phyloP scores from a whole-genome alignment of 2,888 invertebrate species.

The Taenaris catops region DNA sequence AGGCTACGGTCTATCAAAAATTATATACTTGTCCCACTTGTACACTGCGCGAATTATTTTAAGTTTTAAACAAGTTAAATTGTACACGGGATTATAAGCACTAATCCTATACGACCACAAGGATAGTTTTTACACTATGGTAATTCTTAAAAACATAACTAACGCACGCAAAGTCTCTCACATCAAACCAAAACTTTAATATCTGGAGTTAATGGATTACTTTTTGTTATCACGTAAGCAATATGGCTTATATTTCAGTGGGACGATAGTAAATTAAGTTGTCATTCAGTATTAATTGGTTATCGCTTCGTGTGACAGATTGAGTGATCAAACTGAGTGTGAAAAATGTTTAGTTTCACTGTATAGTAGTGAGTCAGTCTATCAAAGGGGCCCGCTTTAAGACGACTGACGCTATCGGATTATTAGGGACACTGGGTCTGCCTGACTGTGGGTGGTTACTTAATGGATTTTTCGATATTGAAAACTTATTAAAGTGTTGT shows the following conservation, averaged over 20 bases:
- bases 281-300: conserved; percentile 16
- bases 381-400: conserved; percentile 8
- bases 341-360: conserved; percentile 15
- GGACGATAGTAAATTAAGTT: conserved; percentile 1
- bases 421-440: conserved; percentile 16
- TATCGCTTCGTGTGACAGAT: conserved; percentile 18
- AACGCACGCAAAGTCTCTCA: no score
- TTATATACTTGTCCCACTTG: no score
- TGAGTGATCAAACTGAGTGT: conserved; percentile 19
- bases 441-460: no score
- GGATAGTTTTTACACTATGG: no score
- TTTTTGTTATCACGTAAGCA: conserved; percentile 8
- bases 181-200: conserved; percentile 1
- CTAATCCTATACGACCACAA: no score
- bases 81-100: no score
- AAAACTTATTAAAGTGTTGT: no score
- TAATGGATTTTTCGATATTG: no score
- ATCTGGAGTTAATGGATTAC: conserved; percentile 1
- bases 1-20: conserved; percentile 25
- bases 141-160: no score
- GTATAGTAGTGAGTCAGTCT: conserved; percentile 9
- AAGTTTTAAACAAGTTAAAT: no score
- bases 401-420: conserved; percentile 8
- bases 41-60: no score
- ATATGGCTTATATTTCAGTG: conserved; percentile 7